Evolutionary conservation across 2,888 invertebrate species (phyloP), one percentile per base, ranked within the genome.

Genomic region (Hemicrepidius hirtus): DNA sequence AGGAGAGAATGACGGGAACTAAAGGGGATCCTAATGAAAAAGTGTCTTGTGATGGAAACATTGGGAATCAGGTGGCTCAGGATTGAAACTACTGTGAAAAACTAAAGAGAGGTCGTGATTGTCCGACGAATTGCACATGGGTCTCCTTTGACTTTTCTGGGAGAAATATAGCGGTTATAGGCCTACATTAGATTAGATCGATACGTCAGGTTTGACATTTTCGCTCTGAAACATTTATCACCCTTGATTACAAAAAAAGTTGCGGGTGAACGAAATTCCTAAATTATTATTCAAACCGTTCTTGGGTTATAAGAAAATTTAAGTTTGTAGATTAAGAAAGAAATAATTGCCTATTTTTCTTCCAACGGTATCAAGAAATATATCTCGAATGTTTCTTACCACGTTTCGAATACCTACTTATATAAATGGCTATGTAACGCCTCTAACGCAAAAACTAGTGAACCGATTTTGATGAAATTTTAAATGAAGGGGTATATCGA

Each of bases 21-120:
- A 73, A 78, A 78, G 80, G 75, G 77, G 79, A 78, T 79, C 78
- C 80, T 82, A 84, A 84, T 84, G 82, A 83, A 82, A 83, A 83
- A 84, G 79, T 82, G 81, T 82, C 80, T 28, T 53, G 53, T 32
- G 53, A 53, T 28, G 53, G 53, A 53, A 53, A 53, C 53, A 53
- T 53, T 32, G 53, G 20, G 53, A 53, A 53, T 53, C 53, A 53
- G 53, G 53, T 53, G 53, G 53, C 28, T 24, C 20, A 5, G 18
- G 53, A 80, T 79, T 77, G 78, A 77, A 79, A 79, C 78, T 77
- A 74, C 75, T 70, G 68, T 41, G 73, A 70, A 76, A 78, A 62
- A 71, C 71, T 73, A 68, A 62, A 37, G 63, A 63, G 65, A 71
- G 69, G 55, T 59, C 32, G 72, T 73, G 72, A 73, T 73, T 73